Percentiles rank a stretch among this genome's conserved stretches.
Evolutionary conservation across 2,888 invertebrate genomes (phyloP).

Genomic region (Tachystola acroxantha): DNA sequence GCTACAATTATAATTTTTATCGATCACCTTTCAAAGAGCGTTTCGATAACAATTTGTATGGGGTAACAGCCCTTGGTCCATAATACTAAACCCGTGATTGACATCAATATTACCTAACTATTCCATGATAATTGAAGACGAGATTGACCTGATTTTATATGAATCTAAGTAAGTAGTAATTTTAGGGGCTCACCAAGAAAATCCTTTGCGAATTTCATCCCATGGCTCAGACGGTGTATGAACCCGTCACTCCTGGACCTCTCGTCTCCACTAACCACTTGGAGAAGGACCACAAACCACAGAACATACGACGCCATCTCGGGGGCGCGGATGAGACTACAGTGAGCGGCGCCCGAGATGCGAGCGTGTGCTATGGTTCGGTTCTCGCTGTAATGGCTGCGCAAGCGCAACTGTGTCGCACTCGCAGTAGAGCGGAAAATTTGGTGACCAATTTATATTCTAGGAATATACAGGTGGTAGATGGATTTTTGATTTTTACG

Average conservation of each 20-base stretch:
- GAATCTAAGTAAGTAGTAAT: too few relatives aligned
- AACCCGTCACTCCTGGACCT: conserved; percentile 44
- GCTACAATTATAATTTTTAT: too few relatives aligned
- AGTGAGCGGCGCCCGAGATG: conserved; percentile 18
- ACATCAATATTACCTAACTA: too few relatives aligned
- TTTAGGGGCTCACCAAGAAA: conserved; percentile 66
- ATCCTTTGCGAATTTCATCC: conserved; percentile 65
- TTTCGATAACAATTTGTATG: too few relatives aligned
- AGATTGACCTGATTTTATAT: too few relatives aligned
- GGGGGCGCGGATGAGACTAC: conserved; percentile 36
- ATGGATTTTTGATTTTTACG: too few relatives aligned
- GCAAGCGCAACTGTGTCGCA: conserved; percentile 48
- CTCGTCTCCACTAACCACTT: conserved; percentile 33
- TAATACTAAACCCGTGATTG: too few relatives aligned
- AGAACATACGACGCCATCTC: conserved; percentile 61
- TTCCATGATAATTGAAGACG: too few relatives aligned
- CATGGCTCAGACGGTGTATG: conserved; percentile 52
- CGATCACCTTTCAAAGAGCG: too few relatives aligned
- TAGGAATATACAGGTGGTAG: conserved; percentile 37
- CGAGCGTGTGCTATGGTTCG: conserved; percentile 42
- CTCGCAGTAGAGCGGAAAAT: conserved; percentile 54
- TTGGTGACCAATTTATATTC: conserved; percentile 32
- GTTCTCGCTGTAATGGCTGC: conserved; percentile 46
- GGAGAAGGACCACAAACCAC: conserved; percentile 32
- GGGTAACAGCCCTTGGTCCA: too few relatives aligned